Conservation (phyloP, 2,888 invertebrate species). For the Parnassius mnemosyne region DNA sequence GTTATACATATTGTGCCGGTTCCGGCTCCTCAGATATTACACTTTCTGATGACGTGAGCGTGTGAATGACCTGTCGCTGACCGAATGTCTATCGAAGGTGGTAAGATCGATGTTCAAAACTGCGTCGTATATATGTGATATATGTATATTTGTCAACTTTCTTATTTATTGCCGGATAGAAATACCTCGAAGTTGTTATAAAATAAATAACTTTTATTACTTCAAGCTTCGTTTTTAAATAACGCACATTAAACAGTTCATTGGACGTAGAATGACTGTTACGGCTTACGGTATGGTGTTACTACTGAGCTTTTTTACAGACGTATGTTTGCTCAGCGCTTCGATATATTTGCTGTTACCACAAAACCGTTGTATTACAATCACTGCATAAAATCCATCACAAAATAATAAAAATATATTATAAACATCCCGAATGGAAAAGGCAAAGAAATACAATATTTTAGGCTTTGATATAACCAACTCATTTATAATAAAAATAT, state of each 20-base stretch:
- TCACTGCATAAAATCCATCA: not conserved
- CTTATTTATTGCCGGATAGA: constrained; percentile 46
- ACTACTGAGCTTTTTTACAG: constrained; percentile 13
- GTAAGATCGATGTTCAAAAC: constrained; percentile 33
- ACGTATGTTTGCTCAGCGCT: constrained; percentile 8
- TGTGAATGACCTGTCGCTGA: constrained; percentile 56
- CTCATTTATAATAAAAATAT: too few relatives aligned
- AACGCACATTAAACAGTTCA: constrained; percentile 18
- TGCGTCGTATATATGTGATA: constrained; percentile 33
- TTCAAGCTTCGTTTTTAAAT: constrained; percentile 24
- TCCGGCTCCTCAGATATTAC: constrained; percentile 3
- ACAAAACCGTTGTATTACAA: not conserved
- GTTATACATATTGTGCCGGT: constrained; percentile 1
- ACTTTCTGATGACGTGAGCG: constrained; percentile 33
- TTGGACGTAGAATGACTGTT: constrained; percentile 19
- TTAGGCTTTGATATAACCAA: too few relatives aligned
- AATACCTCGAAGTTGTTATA: constrained; percentile 8
- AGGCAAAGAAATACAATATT: too few relatives aligned
- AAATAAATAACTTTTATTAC: constrained; percentile 7
- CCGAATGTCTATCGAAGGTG: constrained; percentile 38
- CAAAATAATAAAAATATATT: too few relatives aligned
- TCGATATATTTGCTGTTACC: constrained; percentile 3
- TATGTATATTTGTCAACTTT: constrained; percentile 44
- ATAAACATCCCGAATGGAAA: too few relatives aligned
- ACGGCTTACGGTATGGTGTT: constrained; percentile 22